Conservation (phyloP, 2,797 vertebrate species). For the Protonibea diacanthus region DNA sequence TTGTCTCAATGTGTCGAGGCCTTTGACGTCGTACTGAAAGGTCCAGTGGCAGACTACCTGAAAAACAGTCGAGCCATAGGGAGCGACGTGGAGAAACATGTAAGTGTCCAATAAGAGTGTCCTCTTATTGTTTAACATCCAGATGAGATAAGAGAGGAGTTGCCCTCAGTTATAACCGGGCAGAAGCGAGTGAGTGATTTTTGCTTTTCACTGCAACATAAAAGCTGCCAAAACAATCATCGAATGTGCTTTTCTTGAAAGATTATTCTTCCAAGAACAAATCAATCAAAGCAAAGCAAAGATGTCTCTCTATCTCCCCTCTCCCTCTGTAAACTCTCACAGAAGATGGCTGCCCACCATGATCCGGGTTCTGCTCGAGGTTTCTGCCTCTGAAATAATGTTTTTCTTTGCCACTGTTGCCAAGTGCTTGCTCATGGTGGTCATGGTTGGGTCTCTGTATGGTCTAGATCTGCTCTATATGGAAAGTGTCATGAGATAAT, state of each 20-base stretch:
- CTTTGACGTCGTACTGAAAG: constrained; percentile 90
- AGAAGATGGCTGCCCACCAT: too few relatives aligned
- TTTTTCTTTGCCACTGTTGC: too few relatives aligned
- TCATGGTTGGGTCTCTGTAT: too few relatives aligned
- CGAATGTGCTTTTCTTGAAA: not conserved
- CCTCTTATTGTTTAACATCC: not conserved
- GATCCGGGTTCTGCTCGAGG: too few relatives aligned
- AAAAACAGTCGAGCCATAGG: constrained; percentile 91
- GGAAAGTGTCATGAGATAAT: too few relatives aligned
- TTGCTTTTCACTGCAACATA: not conserved
- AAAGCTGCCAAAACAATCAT: not conserved
- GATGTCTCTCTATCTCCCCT: not conserved
- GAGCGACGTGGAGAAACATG: constrained; percentile 93
- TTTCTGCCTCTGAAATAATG: too few relatives aligned
- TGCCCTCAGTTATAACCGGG: not conserved
- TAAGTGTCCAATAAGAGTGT: constrained; percentile 52
- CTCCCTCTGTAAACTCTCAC: too few relatives aligned
- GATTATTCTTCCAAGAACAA: not conserved
- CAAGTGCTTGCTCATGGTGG: too few relatives aligned
- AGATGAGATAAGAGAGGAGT: constrained; percentile 1
- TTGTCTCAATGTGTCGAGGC: constrained; percentile 89
- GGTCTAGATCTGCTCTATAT: too few relatives aligned
- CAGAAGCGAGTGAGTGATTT: not conserved
- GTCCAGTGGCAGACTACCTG: constrained; percentile 91
- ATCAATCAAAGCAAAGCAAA: not conserved